Evolutionary conservation across 2,113 vertebrate genomes (phyloP), one percentile per base, ranked within the genome.

Genomic region (Rhizomys pruinosus): DNA sequence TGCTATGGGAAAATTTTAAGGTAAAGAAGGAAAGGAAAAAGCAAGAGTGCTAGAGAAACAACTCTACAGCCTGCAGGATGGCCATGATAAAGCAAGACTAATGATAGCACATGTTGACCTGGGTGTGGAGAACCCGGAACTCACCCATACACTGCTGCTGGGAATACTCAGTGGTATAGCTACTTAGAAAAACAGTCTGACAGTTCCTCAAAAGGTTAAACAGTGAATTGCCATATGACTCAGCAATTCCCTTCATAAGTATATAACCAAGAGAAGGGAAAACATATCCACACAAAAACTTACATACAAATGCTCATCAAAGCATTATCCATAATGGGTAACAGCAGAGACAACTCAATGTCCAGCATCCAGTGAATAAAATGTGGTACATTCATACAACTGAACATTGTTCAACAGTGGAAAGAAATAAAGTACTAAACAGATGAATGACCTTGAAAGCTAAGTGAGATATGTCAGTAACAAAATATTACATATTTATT

Each of bases 131-230:
- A 32, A 68, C 88, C 25, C 16, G 3, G 77, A 90, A 84, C 63
- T 16, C 22, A 44, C 34, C 25, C n/a, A 25, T 27, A 64, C n/a
- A 16, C 27, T 34, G 29, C 68, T 87, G 20, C 29, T 76, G 55
- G 52, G 76, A 71, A 69, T 15, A 42, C 10, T 86, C 85, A 79
- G 86, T 10, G 64, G 44, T 13, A n/a, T 20, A 71, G 80, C 7
- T 82, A 68, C 71, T 63, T 42, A 63, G 47, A 72, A 57, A 68
- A 90, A 95, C 25, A 42, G 29, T 63, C 72, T 93, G 84, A 72
- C 79, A 71, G 52, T 74, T 86, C 63, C 59, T 73, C 86, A 82
- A 85, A 87, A 81, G 23, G 44, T 64, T 87, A 69, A 94, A 78
- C 32, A 55, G 0, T 34, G 44, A 93, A 52, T 87, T 52, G 80